Evolutionary conservation across 2,888 invertebrate genomes (phyloP).

Genomic region (Linnaemya vulpina): DNA sequence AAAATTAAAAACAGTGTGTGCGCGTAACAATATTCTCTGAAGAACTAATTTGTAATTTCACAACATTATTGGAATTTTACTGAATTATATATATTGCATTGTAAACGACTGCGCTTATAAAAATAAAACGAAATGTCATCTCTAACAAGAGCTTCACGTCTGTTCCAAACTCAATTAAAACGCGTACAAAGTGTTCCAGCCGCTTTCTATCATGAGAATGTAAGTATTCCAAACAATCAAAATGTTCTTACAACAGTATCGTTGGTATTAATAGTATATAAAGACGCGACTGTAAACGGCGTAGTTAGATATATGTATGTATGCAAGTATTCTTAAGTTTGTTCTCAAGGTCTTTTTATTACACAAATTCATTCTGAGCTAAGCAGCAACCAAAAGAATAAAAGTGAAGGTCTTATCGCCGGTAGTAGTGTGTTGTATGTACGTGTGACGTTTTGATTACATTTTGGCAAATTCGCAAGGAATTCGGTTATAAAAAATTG

Average conservation of each 20-base stretch:
- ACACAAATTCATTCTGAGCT: neutral
- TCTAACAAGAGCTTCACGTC: constrained; percentile 77
- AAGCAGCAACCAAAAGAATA: neutral
- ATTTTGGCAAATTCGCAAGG: constrained; percentile 54
- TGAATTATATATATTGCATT: constrained; percentile 32
- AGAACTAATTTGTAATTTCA: constrained; percentile 55
- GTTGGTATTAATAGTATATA: neutral
- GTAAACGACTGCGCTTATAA: constrained; percentile 69
- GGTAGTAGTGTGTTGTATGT: constrained; percentile 16
- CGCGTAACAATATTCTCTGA: constrained; percentile 53
- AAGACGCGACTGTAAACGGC: neutral
- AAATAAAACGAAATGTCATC: constrained; percentile 74
- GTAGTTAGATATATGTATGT: neutral
- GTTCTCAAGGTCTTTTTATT: constrained; percentile 36
- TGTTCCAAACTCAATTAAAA: constrained; percentile 78
- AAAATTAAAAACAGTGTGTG: constrained; percentile 38
- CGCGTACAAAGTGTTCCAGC: constrained; percentile 84
- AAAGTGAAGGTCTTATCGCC: constrained; percentile 51
- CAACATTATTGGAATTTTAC: constrained; percentile 41
- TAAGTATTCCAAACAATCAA: constrained; percentile 81
- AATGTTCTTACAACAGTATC: neutral
- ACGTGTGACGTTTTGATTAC: too few species aligned
- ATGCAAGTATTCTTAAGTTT: neutral
- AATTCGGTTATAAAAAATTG: too few species aligned
- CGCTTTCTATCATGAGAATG: constrained; percentile 90